A percentile compares a stretch with the other conserved stretches of the same genome.
Evolutionary conservation across 2,888 invertebrate genomes (phyloP).

Genomic region (Synergus itoensis): DNA sequence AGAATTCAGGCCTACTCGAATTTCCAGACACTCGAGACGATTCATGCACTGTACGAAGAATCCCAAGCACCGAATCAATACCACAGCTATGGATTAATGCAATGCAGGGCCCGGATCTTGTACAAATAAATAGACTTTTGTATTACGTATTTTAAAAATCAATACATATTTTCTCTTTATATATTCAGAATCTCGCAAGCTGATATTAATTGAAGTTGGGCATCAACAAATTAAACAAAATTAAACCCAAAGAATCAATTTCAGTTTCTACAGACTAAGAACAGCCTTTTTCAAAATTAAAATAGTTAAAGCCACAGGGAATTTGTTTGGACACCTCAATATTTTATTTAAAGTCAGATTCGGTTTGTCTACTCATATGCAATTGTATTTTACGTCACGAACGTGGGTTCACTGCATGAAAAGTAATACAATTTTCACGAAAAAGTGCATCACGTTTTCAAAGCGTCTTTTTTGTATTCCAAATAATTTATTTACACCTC

Average conservation of each 20-base stretch:
- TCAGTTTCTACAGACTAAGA: not conserved
- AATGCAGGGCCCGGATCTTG: no score
- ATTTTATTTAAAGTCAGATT: constrained; percentile 23
- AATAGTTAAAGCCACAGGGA: not conserved
- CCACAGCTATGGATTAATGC: not conserved
- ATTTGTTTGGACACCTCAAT: not conserved
- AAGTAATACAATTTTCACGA: not conserved
- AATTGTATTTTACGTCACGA: constrained; percentile 2
- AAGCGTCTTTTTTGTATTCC: not conserved
- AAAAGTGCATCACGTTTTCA: constrained; percentile 9
- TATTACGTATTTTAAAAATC: not conserved
- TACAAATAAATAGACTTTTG: not conserved
- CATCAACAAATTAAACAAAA: not conserved
- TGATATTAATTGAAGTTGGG: not conserved
- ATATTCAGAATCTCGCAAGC: no score
- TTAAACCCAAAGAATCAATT: not conserved
- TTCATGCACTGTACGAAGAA: not conserved
- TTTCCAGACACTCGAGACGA: constrained; percentile 2
- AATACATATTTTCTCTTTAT: not conserved
- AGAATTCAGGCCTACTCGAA: not conserved
- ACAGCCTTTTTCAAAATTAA: not conserved
- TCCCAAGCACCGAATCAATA: constrained; percentile 7
- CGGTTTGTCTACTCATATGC: not conserved
- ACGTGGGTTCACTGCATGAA: not conserved
- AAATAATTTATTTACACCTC: not conserved